Evolutionary conservation across 2,888 invertebrate species (phyloP), one percentile per base, ranked within the genome.

Genomic region (Tineola bisselliella): DNA sequence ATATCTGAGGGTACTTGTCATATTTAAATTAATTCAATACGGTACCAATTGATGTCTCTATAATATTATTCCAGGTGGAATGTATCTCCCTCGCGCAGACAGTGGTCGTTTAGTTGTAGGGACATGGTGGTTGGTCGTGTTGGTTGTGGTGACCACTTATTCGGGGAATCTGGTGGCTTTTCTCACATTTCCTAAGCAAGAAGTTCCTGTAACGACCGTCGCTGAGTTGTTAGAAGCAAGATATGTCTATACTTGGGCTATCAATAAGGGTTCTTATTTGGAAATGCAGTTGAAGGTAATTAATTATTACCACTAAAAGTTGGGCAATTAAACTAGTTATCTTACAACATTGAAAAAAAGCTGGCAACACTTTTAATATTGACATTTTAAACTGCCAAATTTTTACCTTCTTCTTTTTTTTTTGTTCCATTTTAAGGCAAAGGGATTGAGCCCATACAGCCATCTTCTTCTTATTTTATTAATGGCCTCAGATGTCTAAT

Each of bases 81-180:
- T 94, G 90, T 92, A 94, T 70, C 83, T 96, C 33, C 97, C 97
- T 0, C 88, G 90, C 61, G 94, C 95, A 0, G 94, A 95, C 73
- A 96, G 96, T 67, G 95, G 95, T 1, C 90, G 97, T 6, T 77
- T 96, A 8, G 89, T 97, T 2, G 91, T 97, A 0, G 95, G 95
- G 0, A 91, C 94, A 0, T 97, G 97, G 97, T 97, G 97, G 97
- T 77, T 97, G 58, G 94, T 95, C 0, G 96, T 96, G 0, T 88
- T 96, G 64, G 93, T 97, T 0, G 89, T 96, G 17, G 94, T 96
- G 0, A 96, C 96, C 15, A 96, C 96, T 0, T 97, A 97, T 75
- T 95, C 95, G 61, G 97, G 97, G 1, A 96, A 95, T 79, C 88
- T 97, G 66, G 96, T 97, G 0, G 96, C 97, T 0, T 96, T 96